Percentiles rank a stretch among this genome's conserved stretches.
Conservation (phyloP, 2,113 vertebrate genomes). For the Gnathonemus longibarbis region DNA sequence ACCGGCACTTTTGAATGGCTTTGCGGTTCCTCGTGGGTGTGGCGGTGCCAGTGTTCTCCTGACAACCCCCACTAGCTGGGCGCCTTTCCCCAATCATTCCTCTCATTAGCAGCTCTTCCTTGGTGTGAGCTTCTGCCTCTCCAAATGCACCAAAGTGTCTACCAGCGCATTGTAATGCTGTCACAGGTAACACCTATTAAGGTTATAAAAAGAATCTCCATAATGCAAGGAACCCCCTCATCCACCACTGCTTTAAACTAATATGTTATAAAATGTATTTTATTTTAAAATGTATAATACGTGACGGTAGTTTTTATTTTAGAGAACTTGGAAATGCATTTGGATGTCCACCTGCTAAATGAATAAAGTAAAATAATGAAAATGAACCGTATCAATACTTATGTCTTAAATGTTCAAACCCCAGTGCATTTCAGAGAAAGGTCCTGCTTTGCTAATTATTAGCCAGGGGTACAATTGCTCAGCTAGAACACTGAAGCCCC, state of each 20-base stretch:
- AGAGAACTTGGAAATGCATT: neutral
- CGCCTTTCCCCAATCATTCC: constrained; percentile 25
- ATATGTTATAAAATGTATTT: neutral
- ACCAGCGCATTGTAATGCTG: constrained; percentile 44
- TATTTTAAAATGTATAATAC: neutral
- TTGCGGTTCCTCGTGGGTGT: neutral
- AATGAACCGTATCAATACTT: neutral
- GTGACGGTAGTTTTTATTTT: neutral
- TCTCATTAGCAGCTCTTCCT: constrained; percentile 39
- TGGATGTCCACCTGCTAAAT: neutral
- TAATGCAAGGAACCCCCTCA: constrained; percentile 11
- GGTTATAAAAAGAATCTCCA: constrained; percentile 17
- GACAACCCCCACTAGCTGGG: constrained; percentile 42
- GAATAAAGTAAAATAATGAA: neutral
- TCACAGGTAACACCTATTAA: constrained; percentile 40
- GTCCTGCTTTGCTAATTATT: neutral
- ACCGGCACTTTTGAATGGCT: neutral
- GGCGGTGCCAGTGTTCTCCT: constrained; percentile 24
- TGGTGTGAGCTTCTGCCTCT: constrained; percentile 43
- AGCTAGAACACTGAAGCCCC: neutral
- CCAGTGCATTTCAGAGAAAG: neutral
- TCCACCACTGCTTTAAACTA: neutral
- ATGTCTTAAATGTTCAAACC: neutral
- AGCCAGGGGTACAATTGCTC: neutral
- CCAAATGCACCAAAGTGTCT: constrained; percentile 41